A percentile compares a stretch with the other conserved stretches of the same genome.
phyloP scores from a whole-genome alignment of 2,888 invertebrate genomes.

The Blastobasis adustella region DNA sequence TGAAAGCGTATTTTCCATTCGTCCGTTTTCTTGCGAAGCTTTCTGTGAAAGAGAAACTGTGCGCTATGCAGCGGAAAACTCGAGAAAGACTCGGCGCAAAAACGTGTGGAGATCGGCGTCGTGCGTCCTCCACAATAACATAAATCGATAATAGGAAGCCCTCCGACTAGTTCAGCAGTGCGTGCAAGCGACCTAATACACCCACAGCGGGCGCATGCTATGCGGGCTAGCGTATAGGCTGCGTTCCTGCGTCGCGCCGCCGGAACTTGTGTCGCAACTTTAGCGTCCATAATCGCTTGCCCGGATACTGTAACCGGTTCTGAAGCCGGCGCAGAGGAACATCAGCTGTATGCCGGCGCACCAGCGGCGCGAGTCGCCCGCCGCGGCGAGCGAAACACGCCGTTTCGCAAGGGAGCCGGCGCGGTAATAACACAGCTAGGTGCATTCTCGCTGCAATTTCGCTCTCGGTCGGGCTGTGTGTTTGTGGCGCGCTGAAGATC shows the following conservation, averaged over 20 bases:
- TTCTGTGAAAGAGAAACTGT: slow-evolving; percentile 56
- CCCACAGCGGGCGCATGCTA: slow-evolving; percentile 64
- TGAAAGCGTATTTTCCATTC: slow-evolving; percentile 53
- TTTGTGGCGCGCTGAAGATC: slow-evolving; percentile 75
- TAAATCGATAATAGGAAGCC: slow-evolving; percentile 73
- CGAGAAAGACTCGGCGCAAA: slow-evolving; percentile 44
- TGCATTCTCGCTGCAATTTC: slow-evolving; percentile 75
- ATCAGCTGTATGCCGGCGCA: slow-evolving; percentile 26
- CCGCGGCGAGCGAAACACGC: slow-evolving; percentile 37
- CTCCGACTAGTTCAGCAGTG: slow-evolving; percentile 74
- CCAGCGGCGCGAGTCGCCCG: slow-evolving; percentile 32
- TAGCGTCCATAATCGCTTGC: slow-evolving; percentile 66
- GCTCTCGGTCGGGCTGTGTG: slow-evolving; percentile 75
- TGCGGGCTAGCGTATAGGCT: slow-evolving; percentile 71
- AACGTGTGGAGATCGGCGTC: slow-evolving; percentile 40
- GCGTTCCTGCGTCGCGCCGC: slow-evolving; percentile 39
- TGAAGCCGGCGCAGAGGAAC: slow-evolving; percentile 26
- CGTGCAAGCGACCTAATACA: slow-evolving; percentile 73
- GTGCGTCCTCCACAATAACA: slow-evolving; percentile 55
- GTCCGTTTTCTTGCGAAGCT: slow-evolving; percentile 44
- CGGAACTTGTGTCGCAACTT: slow-evolving; percentile 61
- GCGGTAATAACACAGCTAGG: slow-evolving; percentile 71
- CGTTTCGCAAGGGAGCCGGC: slow-evolving; percentile 48
- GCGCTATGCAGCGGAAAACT: slow-evolving; percentile 35
- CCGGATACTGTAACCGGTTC: slow-evolving; percentile 62